Percentiles rank a stretch among this genome's conserved stretches.
phyloP scores from a whole-genome alignment of 1,140 invertebrate species.

The Babylonia areolata region DNA sequence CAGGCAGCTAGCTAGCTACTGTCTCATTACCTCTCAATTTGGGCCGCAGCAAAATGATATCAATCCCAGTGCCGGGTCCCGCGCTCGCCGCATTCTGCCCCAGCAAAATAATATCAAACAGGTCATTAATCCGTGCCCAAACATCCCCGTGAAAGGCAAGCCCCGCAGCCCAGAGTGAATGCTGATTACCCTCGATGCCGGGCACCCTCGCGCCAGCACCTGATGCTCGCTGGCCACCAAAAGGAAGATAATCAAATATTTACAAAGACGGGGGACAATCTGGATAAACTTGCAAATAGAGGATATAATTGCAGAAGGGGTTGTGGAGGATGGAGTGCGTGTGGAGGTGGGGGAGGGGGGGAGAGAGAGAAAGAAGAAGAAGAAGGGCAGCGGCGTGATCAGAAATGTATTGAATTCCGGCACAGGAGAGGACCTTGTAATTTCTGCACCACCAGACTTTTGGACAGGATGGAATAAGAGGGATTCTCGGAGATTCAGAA shows the following conservation, averaged over 20 bases:
- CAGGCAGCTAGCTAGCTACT: no score
- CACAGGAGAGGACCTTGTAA: conserved; percentile 32
- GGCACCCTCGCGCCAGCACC: conserved; percentile 13
- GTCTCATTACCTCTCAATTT: conserved; percentile 19
- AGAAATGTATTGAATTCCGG: conserved; percentile 44
- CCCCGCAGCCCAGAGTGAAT: conserved; percentile 37
- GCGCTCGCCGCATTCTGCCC: neutral
- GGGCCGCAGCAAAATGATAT: conserved; percentile 19
- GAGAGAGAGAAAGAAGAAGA: neutral
- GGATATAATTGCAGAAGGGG: conserved; percentile 36
- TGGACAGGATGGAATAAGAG: neutral
- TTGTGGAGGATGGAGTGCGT: no score
- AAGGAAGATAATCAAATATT: conserved; percentile 48
- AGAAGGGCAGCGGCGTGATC: conserved; percentile 26
- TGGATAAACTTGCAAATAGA: conserved; percentile 49
- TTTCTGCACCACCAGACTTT: conserved; percentile 23
- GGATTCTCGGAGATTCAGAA: neutral
- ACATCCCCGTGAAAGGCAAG: conserved; percentile 9
- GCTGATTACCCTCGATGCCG: conserved; percentile 35
- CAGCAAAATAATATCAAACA: conserved; percentile 25
- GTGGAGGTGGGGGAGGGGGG: no score
- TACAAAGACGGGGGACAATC: conserved; percentile 41
- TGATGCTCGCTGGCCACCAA: conserved; percentile 19
- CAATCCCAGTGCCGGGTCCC: neutral
- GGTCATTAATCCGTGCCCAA: conserved; percentile 29